A percentile compares a stretch with the other conserved stretches of the same genome.
phyloP scores from a whole-genome alignment of 2,113 vertebrate genomes.

The Neodon shergylaensis region DNA sequence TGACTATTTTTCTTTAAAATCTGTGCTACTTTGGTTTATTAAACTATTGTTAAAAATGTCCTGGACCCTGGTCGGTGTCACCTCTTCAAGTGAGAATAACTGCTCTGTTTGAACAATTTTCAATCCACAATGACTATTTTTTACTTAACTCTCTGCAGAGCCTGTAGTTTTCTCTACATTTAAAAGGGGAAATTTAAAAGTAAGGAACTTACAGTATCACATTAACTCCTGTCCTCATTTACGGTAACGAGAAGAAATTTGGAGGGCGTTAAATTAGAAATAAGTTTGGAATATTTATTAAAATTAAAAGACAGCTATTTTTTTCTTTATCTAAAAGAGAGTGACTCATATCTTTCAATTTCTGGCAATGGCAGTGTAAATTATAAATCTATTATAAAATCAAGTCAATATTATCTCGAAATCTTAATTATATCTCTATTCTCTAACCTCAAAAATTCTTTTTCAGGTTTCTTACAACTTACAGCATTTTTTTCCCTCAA shows the following conservation, averaged over 20 bases:
- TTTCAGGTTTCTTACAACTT: neutral
- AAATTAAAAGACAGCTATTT: slow-evolving; percentile 2
- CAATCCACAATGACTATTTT: neutral
- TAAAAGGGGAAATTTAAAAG: neutral
- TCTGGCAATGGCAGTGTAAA: neutral
- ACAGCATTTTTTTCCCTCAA: slow-evolving; percentile 18
- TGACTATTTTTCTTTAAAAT: neutral
- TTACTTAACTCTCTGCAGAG: neutral
- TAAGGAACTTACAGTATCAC: neutral
- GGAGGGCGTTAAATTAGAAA: neutral
- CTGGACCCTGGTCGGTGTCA: neutral
- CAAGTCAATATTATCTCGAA: slow-evolving; percentile 19
- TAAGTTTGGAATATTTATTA: neutral
- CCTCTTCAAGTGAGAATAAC: neutral
- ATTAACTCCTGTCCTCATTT: slow-evolving; percentile 3
- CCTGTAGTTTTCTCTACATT: neutral
- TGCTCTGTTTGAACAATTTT: neutral
- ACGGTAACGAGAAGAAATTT: neutral
- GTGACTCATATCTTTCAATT: neutral
- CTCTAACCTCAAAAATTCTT: neutral
- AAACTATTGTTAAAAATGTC: neutral
- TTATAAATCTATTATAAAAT: neutral
- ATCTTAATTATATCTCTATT: neutral
- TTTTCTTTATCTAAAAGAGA: slow-evolving; percentile 26
- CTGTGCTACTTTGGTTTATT: neutral